Conservation (phyloP, 2,113 vertebrate species). For the Gobius niger region DNA sequence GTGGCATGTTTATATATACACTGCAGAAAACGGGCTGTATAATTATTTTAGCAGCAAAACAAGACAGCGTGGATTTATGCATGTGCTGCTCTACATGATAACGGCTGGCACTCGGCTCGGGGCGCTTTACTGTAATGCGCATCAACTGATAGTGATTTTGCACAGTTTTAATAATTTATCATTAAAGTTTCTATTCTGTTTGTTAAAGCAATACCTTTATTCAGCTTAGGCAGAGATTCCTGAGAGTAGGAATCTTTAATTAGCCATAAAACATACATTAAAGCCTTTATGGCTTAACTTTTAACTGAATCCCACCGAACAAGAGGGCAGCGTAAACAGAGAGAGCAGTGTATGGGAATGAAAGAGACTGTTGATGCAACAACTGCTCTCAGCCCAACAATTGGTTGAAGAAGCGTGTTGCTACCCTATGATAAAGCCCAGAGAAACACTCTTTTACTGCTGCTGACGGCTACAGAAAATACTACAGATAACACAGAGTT, state of each 20-base stretch:
- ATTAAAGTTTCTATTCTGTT: slow-evolving; percentile 31
- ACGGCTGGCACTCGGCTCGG: slow-evolving; percentile 42
- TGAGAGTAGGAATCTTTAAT: slow-evolving; percentile 41
- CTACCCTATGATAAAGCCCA: slow-evolving; percentile 4
- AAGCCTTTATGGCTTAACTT: slow-evolving; percentile 40
- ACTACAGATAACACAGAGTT: slow-evolving; percentile 5
- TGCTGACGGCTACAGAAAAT: neutral
- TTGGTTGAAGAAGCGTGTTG: neutral
- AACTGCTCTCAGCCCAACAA: neutral
- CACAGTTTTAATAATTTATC: slow-evolving; percentile 25
- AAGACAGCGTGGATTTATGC: slow-evolving; percentile 20
- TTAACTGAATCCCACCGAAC: slow-evolving; percentile 23
- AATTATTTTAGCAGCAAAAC: slow-evolving; percentile 62
- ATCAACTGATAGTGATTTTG: slow-evolving; percentile 18
- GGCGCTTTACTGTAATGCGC: slow-evolving; percentile 16
- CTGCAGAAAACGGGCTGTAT: slow-evolving; percentile 21
- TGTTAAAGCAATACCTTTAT: slow-evolving; percentile 39
- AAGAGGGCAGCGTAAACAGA: neutral
- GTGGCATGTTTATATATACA: slow-evolving; percentile 53
- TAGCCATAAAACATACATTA: slow-evolving; percentile 46
- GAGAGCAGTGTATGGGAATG: neutral
- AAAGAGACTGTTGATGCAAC: neutral
- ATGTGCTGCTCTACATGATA: slow-evolving; percentile 21
- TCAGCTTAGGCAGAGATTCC: slow-evolving; percentile 18
- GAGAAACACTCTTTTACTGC: neutral